phyloP scores from a whole-genome alignment of 2,888 invertebrate species.

The Odiellus spinosus region DNA sequence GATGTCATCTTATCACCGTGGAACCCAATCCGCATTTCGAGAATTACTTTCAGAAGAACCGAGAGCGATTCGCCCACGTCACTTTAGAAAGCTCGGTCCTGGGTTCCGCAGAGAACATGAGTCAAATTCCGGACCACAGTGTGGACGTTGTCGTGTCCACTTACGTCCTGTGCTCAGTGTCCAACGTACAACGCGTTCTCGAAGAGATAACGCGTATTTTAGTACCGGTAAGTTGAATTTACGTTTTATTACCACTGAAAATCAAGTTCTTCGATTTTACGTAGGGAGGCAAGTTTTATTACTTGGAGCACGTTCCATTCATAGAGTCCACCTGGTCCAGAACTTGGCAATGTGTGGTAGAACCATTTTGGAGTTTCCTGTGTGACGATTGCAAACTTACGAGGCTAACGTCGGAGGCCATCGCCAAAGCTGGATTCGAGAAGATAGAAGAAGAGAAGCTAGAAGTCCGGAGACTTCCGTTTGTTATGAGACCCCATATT shows the following conservation, averaged over 20 bases:
- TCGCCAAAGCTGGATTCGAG: conserved; percentile 20
- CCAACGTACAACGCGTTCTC: conserved; percentile 19
- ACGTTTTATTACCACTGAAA: too few species aligned
- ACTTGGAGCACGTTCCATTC: conserved; percentile 24
- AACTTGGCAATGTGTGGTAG: conserved; percentile 20
- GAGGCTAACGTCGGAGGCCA: conserved; percentile 11
- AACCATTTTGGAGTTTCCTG: conserved; percentile 22
- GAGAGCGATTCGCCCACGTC: conserved; percentile 10
- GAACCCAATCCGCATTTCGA: conserved; percentile 21
- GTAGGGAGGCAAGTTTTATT: conserved; percentile 22
- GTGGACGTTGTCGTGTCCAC: conserved; percentile 25
- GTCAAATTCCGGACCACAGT: conserved; percentile 18
- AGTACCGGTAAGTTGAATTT: background rate
- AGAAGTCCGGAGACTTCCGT: conserved; percentile 13
- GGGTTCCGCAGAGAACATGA: conserved; percentile 20
- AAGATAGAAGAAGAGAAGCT: conserved; percentile 19
- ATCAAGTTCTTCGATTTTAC: conserved; percentile 10
- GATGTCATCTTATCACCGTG: conserved; percentile 17
- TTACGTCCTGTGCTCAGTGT: conserved; percentile 23
- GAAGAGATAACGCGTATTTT: conserved; percentile 24
- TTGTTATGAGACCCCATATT: conserved; percentile 11
- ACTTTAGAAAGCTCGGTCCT: conserved; percentile 17
- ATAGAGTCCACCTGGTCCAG: conserved; percentile 16
- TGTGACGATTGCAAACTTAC: conserved; percentile 22
- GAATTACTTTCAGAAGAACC: conserved; percentile 13